Conservation (phyloP, 2,888 invertebrate genomes). For the Copidosoma aretas region DNA sequence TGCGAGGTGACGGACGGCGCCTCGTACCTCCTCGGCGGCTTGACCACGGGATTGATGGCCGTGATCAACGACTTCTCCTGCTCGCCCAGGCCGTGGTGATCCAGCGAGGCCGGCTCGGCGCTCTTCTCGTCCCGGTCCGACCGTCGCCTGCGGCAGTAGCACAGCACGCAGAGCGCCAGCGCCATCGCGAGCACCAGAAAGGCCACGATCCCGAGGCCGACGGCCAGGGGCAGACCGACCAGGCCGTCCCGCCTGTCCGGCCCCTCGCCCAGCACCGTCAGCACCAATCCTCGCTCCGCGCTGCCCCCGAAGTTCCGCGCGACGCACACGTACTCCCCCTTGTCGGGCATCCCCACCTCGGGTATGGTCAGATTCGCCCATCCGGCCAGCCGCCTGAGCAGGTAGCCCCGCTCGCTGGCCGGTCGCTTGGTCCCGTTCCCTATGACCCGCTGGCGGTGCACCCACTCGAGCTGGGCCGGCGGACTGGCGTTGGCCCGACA, state of each 20-base stretch:
- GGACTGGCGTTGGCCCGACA: slow-evolving; percentile 82
- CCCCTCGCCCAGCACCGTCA: slow-evolving; percentile 65
- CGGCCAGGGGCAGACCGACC: slow-evolving; percentile 63
- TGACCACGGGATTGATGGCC: slow-evolving; percentile 84
- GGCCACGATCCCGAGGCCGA: slow-evolving; percentile 64
- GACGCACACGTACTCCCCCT: slow-evolving; percentile 79
- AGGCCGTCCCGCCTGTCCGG: slow-evolving; percentile 76
- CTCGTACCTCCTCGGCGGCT: slow-evolving; percentile 81
- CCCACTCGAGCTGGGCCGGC: slow-evolving; percentile 71
- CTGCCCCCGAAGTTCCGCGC: slow-evolving; percentile 84
- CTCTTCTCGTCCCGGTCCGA: slow-evolving; percentile 68
- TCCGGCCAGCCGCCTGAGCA: slow-evolving; percentile 47
- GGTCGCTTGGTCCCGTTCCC: slow-evolving; percentile 51
- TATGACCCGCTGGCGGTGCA: slow-evolving; percentile 53
- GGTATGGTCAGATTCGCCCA: slow-evolving; percentile 72
- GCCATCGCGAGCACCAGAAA: slow-evolving; percentile 65
- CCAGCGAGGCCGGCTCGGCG: slow-evolving; percentile 70
- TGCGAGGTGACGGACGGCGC: slow-evolving; percentile 76
- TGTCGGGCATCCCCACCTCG: slow-evolving; percentile 70
- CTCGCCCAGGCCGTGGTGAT: slow-evolving; percentile 79
- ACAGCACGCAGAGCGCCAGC: slow-evolving; percentile 67
- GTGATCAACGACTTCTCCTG: slow-evolving; percentile 86
- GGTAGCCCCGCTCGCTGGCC: slow-evolving; percentile 46
- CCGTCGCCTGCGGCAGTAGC: slow-evolving; percentile 63
- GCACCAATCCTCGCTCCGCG: slow-evolving; percentile 71